Evolutionary conservation across 2,113 vertebrate species (phyloP), one percentile per base, ranked within the genome.

Genomic region (Cricetomys ansorgei): DNA sequence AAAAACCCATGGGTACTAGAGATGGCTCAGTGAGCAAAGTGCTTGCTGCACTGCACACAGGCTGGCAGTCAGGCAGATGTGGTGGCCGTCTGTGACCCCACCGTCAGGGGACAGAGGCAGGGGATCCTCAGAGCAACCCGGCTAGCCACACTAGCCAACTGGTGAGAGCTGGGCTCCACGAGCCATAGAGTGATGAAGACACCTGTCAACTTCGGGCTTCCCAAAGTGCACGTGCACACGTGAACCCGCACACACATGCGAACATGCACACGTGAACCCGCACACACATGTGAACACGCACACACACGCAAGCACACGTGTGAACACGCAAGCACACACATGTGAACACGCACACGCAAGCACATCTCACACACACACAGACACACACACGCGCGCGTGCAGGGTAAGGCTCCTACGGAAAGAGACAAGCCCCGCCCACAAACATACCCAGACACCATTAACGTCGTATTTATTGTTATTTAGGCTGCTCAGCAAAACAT

Each of bases 391-490:
- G 27, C 19, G 8, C 43, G 5, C 31, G 34, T n/a, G 31, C 3
- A 48, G 16, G 50, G 2, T 1, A 81, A 88, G 62, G 1, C 85
- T 45, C 77, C 69, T 10, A 10, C 6, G 10, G 62, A 92, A 90
- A 1, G 5, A 77, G 72, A 69, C 0, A 69, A 89, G 76, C 53
- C 84, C 73, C 5, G 4, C 87, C 45, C 97, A 96, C 94, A 97
- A 96, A 96, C 87, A 90, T 86, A 93, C 98, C 96, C 97, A 94
- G 97, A 91, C 99, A 99, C 99, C 99, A 99, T 99, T 99, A 99
- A 99, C 99, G 97, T 99, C 99, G 99, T 99, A 99, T 99, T 99
- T 99, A 99, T 99, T 99, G 99, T 99, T 99, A 99, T 99, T 99
- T 88, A 88, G 99, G 99, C 99, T 99, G 99, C 99, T 99, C 99